phyloP scores from a whole-genome alignment of 2,797 vertebrate genomes.

The Lates japonicus region DNA sequence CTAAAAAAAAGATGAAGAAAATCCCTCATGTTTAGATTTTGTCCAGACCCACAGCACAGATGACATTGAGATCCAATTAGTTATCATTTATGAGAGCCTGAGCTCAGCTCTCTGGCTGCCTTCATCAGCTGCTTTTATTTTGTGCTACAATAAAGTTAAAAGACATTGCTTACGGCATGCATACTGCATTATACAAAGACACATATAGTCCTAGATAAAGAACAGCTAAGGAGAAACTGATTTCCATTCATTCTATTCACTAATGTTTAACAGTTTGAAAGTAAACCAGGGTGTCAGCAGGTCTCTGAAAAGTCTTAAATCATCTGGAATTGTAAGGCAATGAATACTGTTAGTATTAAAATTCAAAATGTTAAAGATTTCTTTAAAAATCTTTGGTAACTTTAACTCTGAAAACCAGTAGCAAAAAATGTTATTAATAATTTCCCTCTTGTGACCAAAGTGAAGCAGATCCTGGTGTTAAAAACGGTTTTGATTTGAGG shows the following conservation, averaged over 20 bases:
- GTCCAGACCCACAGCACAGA: slow-evolving; percentile 55
- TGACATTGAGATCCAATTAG: slow-evolving; percentile 72
- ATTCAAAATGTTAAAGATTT: not conserved
- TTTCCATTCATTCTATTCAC: not conserved
- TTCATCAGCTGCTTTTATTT: slow-evolving; percentile 70
- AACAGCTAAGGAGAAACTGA: slow-evolving; percentile 10
- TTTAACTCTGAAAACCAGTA: not conserved
- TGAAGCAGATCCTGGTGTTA: slow-evolving; percentile 7
- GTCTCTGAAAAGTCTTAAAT: not conserved
- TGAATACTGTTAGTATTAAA: not conserved
- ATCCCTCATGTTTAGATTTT: slow-evolving; percentile 32
- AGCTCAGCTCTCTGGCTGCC: slow-evolving; percentile 51
- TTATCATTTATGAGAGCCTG: slow-evolving; percentile 66
- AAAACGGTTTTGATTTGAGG: slow-evolving; percentile 7
- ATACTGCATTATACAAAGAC: slow-evolving; percentile 18
- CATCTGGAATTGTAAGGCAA: not conserved
- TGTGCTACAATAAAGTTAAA: slow-evolving; percentile 57
- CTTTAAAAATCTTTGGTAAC: not conserved
- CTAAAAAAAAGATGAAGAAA: slow-evolving; percentile 40
- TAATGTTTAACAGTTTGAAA: not conserved
- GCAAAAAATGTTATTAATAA: not conserved
- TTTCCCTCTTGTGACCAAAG: not conserved
- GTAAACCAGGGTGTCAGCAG: not conserved
- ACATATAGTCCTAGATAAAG: slow-evolving; percentile 26
- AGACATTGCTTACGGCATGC: slow-evolving; percentile 49